Evolutionary conservation across 2,113 vertebrate species (phyloP).

Genomic region (Oostethus manadensis): DNA sequence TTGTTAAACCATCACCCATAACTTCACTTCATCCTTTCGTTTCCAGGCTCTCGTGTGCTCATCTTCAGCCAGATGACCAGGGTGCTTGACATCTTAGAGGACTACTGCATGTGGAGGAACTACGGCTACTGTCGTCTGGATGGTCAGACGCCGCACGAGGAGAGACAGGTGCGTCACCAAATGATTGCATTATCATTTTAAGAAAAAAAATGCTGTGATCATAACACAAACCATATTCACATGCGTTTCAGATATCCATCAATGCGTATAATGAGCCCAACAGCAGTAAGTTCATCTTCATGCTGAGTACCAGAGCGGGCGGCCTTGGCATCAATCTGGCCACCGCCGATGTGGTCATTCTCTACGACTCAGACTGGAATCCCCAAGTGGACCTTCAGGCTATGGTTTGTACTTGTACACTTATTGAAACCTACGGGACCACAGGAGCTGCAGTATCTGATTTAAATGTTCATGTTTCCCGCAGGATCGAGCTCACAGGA

Average conservation of each 20-base stretch:
- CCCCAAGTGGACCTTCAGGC: slow-evolving; percentile 98
- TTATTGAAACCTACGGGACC: not conserved
- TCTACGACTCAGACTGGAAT: slow-evolving; percentile 99
- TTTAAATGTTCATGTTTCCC: not conserved
- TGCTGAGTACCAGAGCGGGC: slow-evolving; percentile 95
- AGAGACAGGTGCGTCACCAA: slow-evolving; percentile 81
- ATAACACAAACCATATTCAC: not conserved
- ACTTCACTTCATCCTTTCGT: not conserved
- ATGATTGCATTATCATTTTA: not conserved
- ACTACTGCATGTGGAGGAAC: slow-evolving; percentile 98
- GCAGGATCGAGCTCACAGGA: slow-evolving; percentile 95
- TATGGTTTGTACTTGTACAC: slow-evolving; percentile 76
- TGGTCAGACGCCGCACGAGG: slow-evolving; percentile 94
- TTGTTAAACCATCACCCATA: too few species aligned
- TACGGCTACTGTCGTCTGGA: slow-evolving; percentile 92
- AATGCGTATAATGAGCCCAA: slow-evolving; percentile 88
- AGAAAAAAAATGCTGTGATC: not conserved
- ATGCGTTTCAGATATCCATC: slow-evolving; percentile 82
- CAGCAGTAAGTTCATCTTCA: slow-evolving; percentile 94
- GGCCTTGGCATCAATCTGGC: slow-evolving; percentile 97
- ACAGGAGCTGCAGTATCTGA: not conserved
- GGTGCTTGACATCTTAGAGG: slow-evolving; percentile 95
- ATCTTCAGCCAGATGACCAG: slow-evolving; percentile 99
- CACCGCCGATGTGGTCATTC: slow-evolving; percentile 95
- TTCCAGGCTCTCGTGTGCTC: slow-evolving; percentile 85